phyloP scores from a whole-genome alignment of 2,797 vertebrate species.

The Pyrocephalus nanus region DNA sequence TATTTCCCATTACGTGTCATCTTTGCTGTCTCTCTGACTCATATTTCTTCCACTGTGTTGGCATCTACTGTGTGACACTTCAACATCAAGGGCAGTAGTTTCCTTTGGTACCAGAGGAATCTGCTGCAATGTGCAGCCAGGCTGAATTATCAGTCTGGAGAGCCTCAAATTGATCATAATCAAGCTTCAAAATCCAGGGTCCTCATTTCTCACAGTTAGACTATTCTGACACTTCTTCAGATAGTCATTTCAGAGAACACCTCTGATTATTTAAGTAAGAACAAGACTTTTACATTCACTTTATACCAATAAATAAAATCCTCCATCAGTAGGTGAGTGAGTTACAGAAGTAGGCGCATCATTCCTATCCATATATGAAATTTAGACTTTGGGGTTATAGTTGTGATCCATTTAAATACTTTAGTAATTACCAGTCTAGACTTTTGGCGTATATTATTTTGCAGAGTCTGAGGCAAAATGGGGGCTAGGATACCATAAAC shows the following conservation, averaged over 20 bases:
- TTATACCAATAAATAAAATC: background rate
- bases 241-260: background rate
- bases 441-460: background rate
- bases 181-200: background rate
- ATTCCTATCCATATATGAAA: background rate
- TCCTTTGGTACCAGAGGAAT: background rate
- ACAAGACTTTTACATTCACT: background rate
- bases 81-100: background rate
- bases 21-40: background rate
- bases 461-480: background rate
- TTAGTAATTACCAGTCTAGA: background rate
- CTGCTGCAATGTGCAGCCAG: background rate
- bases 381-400: background rate
- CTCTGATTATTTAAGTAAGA: background rate
- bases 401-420: background rate
- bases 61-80: background rate
- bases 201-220: background rate
- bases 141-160: background rate
- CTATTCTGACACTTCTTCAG: background rate
- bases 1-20: background rate
- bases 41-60: background rate
- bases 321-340: background rate
- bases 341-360: background rate
- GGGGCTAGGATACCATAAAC: background rate
- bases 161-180: background rate